phyloP scores from a whole-genome alignment of 1,140 invertebrate species.

The Drosophila tsacasi region DNA sequence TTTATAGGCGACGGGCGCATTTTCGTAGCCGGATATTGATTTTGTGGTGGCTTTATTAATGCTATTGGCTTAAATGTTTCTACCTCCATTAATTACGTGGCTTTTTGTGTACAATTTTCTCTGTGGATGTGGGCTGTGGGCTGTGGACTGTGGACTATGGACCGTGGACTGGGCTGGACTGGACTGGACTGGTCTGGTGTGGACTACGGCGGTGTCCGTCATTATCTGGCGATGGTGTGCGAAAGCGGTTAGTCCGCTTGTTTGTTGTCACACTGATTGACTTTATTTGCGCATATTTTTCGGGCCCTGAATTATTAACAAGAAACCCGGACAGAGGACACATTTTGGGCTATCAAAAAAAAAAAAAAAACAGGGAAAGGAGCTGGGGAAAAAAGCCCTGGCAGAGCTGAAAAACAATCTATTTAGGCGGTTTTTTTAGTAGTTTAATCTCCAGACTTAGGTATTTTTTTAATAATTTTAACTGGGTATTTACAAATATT shows the following conservation, averaged over 20 bases:
- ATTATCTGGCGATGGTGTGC: conserved; percentile 26
- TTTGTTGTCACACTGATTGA: conserved; percentile 80
- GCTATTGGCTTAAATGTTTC: conserved; percentile 85
- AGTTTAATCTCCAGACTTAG: fast-evolving
- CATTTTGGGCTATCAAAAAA: conserved; percentile 1
- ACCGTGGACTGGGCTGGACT: conserved; percentile 18
- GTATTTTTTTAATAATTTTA: neutral
- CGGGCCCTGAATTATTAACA: conserved; percentile 72
- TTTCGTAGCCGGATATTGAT: conserved; percentile 85
- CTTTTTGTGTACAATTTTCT: conserved; percentile 77
- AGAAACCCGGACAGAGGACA: conserved; percentile 22
- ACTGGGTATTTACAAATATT: neutral
- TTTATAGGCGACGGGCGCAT: conserved; percentile 84
- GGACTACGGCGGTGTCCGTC: conserved; percentile 30
- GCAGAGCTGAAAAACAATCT: neutral
- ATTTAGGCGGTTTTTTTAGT: neutral
- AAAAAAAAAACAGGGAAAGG: neutral
- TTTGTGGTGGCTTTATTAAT: conserved; percentile 85
- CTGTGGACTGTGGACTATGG: conserved; percentile 8
- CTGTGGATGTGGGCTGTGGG: conserved; percentile 51
- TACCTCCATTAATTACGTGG: conserved; percentile 84
- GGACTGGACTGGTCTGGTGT: conserved; percentile 6
- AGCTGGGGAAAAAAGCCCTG: neutral
- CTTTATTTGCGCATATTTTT: conserved; percentile 81
- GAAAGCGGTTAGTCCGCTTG: conserved; percentile 54